Evolutionary conservation across 37 sponge, comb jelly and placozoan genomes (phyloP), one percentile per base, ranked within the genome.

Genomic region (Aplysina aerophoba): DNA sequence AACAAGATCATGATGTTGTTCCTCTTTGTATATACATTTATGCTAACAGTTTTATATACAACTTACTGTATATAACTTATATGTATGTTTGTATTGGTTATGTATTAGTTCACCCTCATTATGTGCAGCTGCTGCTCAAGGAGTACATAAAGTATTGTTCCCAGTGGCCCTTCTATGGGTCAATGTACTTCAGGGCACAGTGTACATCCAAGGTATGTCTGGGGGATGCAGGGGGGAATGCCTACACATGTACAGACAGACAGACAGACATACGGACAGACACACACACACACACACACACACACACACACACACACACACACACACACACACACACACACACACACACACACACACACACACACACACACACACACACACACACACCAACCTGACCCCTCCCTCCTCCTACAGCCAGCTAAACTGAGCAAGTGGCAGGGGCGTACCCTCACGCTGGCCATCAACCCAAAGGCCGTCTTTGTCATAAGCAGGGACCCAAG

Each of bases 81-180:
- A 11, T 8, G 50, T 8, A 11, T 44, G 6, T 44, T 8, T 44
- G 3, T 44, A 44, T 8, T 44, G n/a, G n/a, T n/a, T n/a, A n/a
- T n/a, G n/a, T n/a, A n/a, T n/a, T n/a, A n/a, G n/a, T n/a, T n/a
- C 79, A 79, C 53, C 22, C 24, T 54, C 79, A 79, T n/a, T 85
- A n/a, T n/a, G 11, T 61, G 28, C 62, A 90, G 88, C 61, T 72
- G 24, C 81, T 91, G 15, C 61, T 88, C 17, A 34, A 66, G 38
- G 27, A 50, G 28, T 96, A 96, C 55, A 64, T 93, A 60, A 69
- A 90, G 62, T 55, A 86, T 57, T 96, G 96, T 80, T 84, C 91
- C 57, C 86, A 91, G 61, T 96, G 96, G 96, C 90, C 91, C 15
- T 88, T 83, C 78, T 96, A 96, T 65, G 96, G 96, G 50, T 85